Conservation (phyloP, 2,113 vertebrate genomes). For the Callipepla squamata region DNA sequence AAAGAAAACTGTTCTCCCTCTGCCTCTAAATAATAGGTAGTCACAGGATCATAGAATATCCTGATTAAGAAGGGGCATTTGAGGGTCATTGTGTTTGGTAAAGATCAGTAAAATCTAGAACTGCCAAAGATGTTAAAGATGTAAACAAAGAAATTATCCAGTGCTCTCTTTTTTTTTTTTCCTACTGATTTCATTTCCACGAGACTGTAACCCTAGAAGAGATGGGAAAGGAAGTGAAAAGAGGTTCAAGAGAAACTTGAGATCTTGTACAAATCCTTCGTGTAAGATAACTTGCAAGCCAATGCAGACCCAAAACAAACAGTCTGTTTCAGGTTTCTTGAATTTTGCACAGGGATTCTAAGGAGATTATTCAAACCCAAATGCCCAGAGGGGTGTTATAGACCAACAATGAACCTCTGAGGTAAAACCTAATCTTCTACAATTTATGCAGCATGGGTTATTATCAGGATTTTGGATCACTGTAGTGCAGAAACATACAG, state of each 20-base stretch:
- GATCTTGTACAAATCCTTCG: fast-evolving
- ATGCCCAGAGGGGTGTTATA: fast-evolving
- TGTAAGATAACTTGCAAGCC: background rate
- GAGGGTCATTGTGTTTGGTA: background rate
- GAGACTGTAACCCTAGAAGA: background rate
- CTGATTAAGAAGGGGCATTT: background rate
- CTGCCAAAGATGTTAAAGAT: background rate
- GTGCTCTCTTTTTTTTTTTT: background rate
- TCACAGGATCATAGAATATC: background rate
- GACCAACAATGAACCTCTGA: background rate
- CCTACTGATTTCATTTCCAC: background rate
- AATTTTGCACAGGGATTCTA: background rate
- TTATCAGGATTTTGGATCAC: background rate
- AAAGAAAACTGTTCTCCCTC: background rate
- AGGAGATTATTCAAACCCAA: background rate
- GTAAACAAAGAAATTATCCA: background rate
- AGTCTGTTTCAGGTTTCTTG: background rate
- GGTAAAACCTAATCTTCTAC: fast-evolving
- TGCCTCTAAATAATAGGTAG: background rate
- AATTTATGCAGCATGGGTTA: background rate
- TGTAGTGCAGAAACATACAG: background rate
- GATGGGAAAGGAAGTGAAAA: background rate
- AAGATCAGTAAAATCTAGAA: background rate
- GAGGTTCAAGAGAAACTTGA: background rate
- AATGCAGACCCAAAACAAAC: background rate